Percentiles rank a stretch among this genome's conserved stretches.
Conservation (phyloP, 2,888 invertebrate genomes). For the Thymelicus sylvestris region DNA sequence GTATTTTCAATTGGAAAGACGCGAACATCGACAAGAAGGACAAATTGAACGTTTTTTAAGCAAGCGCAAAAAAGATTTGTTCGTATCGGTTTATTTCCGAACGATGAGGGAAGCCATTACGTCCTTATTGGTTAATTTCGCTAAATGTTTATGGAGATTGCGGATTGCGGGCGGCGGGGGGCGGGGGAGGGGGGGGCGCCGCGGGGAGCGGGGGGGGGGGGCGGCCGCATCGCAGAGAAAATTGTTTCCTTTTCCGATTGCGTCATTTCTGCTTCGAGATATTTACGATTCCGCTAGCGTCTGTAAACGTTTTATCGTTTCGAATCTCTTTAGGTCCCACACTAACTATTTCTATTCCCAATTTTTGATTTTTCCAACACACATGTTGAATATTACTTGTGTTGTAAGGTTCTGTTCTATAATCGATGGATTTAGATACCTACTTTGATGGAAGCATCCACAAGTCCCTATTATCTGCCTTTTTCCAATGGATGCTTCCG, state of each 20-base stretch:
- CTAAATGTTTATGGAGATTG: slow-evolving; percentile 37
- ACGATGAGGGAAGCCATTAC: slow-evolving; percentile 29
- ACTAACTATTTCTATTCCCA: background rate
- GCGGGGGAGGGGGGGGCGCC: background rate
- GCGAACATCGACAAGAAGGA: background rate
- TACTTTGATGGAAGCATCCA: no score
- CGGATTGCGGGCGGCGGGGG: slow-evolving; percentile 16
- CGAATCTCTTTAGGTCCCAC: slow-evolving; percentile 4
- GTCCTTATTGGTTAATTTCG: slow-evolving; percentile 36
- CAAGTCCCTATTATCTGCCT: no score
- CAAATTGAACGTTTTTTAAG: slow-evolving; percentile 23
- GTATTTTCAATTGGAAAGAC: no score
- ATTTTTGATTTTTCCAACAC: background rate
- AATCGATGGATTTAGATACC: background rate
- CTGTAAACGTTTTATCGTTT: slow-evolving; percentile 20
- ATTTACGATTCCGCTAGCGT: slow-evolving; percentile 18
- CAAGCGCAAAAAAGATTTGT: slow-evolving; percentile 25
- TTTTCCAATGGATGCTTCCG: no score
- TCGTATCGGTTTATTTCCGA: slow-evolving; percentile 27
- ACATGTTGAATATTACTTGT: background rate
- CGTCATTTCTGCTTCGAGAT: slow-evolving; percentile 20
- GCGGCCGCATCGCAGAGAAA: slow-evolving; percentile 11
- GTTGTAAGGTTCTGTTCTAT: background rate
- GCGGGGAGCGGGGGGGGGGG: slow-evolving; percentile 6
- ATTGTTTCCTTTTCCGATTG: slow-evolving; percentile 36